phyloP scores from a whole-genome alignment of 1,140 invertebrate species.

The Euwallacea similis region DNA sequence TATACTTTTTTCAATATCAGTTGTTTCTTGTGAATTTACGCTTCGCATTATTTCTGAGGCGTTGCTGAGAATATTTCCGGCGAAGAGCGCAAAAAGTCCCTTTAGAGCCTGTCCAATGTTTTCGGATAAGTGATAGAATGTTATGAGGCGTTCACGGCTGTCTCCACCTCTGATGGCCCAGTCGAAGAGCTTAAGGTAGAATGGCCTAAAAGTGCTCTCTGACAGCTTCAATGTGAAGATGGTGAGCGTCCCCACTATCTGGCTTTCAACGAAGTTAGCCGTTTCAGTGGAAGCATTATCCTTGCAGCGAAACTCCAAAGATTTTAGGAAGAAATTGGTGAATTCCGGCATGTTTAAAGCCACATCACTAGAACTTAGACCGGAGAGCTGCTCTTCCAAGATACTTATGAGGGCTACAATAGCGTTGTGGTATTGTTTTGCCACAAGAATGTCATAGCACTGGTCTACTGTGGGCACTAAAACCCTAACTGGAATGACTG shows the following conservation, averaged over 20 bases:
- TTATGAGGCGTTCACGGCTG: conserved; percentile 60
- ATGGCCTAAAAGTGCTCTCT: conserved; percentile 82
- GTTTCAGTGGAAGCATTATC: conserved; percentile 51
- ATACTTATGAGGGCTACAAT: conserved; percentile 74
- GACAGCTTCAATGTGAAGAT: conserved; percentile 83
- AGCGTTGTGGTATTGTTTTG: conserved; percentile 61
- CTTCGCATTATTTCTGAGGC: conserved; percentile 69
- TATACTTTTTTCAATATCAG: conserved; percentile 59
- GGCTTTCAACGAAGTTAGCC: conserved; percentile 64
- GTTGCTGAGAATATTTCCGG: conserved; percentile 80
- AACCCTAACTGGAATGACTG: conserved; percentile 69
- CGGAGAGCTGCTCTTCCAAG: conserved; percentile 68
- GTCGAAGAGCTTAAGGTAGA: conserved; percentile 84
- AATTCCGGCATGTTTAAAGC: conserved; percentile 65
- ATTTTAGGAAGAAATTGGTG: conserved; percentile 72
- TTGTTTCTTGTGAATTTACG: conserved; percentile 59
- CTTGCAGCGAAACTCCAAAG: conserved; percentile 70
- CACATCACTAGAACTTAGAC: conserved; percentile 62
- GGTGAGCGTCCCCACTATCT: conserved; percentile 73
- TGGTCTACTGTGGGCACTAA: conserved; percentile 74
- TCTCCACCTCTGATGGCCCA: conserved; percentile 70
- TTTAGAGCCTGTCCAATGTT: conserved; percentile 81
- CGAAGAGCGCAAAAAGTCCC: conserved; percentile 87
- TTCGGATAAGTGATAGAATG: conserved; percentile 67
- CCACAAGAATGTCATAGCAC: conserved; percentile 65